Conservation (phyloP, 2,797 vertebrate species). For the Esox lucius region DNA sequence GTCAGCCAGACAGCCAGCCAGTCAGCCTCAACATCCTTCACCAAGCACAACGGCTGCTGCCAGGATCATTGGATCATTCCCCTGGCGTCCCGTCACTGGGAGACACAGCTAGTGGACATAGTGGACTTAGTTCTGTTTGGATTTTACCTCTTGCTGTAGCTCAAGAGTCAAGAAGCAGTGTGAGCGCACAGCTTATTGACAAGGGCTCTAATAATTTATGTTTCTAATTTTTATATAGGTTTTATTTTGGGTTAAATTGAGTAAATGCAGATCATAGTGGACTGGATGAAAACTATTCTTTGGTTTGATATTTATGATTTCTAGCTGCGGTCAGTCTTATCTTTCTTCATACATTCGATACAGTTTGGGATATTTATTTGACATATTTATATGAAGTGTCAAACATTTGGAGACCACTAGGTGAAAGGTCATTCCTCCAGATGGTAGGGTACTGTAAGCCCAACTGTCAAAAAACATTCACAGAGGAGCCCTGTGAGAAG, state of each 20-base stretch:
- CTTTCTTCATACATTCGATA: background rate
- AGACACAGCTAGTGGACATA: too few species aligned
- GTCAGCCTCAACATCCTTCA: slow-evolving; percentile 39
- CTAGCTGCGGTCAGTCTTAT: background rate
- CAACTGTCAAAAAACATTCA: background rate
- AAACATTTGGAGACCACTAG: background rate
- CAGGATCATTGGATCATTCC: slow-evolving; percentile 41
- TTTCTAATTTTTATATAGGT: background rate
- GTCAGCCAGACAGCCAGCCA: slow-evolving; percentile 31
- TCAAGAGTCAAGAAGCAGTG: background rate
- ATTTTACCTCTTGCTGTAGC: background rate
- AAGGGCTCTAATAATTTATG: background rate
- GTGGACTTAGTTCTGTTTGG: too few species aligned
- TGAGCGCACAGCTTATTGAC: too few species aligned
- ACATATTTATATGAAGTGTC: background rate
- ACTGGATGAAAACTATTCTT: background rate
- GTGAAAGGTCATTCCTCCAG: background rate
- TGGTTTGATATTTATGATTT: background rate
- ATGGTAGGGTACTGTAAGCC: background rate
- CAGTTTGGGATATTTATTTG: background rate
- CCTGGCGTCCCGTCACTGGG: background rate
- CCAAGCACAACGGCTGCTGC: slow-evolving; percentile 66
- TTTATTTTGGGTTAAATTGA: background rate
- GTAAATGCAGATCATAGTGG: background rate
- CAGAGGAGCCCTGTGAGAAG: background rate